Evolutionary conservation across 2,797 vertebrate species (phyloP), one percentile per base, ranked within the genome.

Genomic region (Ibycter americanus): DNA sequence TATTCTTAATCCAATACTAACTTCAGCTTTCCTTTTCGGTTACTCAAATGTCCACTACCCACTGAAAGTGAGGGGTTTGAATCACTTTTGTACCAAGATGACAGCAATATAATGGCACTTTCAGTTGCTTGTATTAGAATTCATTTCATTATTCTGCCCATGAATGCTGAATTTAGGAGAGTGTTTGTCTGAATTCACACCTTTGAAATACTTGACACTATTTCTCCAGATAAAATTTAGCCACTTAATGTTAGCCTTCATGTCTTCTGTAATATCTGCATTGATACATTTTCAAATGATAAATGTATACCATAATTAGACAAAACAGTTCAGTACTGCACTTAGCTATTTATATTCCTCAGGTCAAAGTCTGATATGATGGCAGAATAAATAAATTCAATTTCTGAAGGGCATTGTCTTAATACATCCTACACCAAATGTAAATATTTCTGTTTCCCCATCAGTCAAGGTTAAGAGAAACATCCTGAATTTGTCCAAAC

Each of bases 311-410:
- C 67, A 51, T 72, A 92, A 92, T 91, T 95, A 93, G 84, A 73
- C 61, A 78, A 59, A 92, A 29, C 26, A 94, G 84, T 46, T 66
- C 71, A 77, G 67, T 31, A 82, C 63, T 38, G 84, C 59, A 66
- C 74, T 55, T 76, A 6, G 78, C 89, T 96, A 92, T 95, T 95
- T 96, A 89, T 91, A 80, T 27, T 65, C 51, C 42, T 76, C 62
- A 61, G 49, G 62, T 79, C 74, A 51, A 58, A 54, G 63, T 32
- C 73, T 70, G 52, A 62, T 62, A 84, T 2, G 6, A 58, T 20
- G 25, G 82, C 56, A 92, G 63, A 80, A 52, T 22, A 84, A 78
- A 52, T 40, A 78, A 86, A 63, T 32, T 56, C 73, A 54, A 54
- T 76, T 56, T 66, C 54, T 93, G 74, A 92, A 89, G 62, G 77